phyloP scores from a whole-genome alignment of 2,888 invertebrate genomes.

The Camponotus fellah region DNA sequence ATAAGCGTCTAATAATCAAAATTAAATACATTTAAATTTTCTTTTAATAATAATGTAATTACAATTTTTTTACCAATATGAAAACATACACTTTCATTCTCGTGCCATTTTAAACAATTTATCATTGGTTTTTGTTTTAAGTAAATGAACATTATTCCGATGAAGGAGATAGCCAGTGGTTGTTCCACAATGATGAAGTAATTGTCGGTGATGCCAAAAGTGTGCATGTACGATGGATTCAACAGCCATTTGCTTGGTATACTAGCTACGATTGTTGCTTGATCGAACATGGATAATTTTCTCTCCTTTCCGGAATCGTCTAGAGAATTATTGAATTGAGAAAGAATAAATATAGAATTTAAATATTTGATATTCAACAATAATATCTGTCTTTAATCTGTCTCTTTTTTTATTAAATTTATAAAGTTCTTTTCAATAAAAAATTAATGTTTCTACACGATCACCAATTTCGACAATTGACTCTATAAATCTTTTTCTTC shows the following conservation, averaged over 20 bases:
- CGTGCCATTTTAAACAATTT: constrained; percentile 92
- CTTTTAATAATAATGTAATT: neutral
- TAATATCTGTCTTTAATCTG: neutral
- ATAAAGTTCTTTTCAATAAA: neutral
- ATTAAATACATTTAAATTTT: neutral
- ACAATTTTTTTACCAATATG: neutral
- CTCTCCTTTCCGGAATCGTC: constrained; percentile 74
- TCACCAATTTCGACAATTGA: neutral
- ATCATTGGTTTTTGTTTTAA: constrained; percentile 90
- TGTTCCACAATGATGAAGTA: constrained; percentile 96
- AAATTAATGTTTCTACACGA: neutral
- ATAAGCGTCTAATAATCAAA: constrained; percentile 88
- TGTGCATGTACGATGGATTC: constrained; percentile 96
- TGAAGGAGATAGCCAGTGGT: constrained; percentile 92
- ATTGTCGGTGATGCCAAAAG: constrained; percentile 95
- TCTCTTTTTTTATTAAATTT: neutral
- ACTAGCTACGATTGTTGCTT: constrained; percentile 90
- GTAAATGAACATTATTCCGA: constrained; percentile 88
- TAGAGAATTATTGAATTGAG: constrained; percentile 29
- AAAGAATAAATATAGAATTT: neutral
- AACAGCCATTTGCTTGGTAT: constrained; percentile 93
- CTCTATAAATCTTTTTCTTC: neutral
- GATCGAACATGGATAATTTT: constrained; percentile 88
- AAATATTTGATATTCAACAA: neutral
- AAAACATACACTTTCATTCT: constrained; percentile 88